phyloP scores from a whole-genome alignment of 2,797 vertebrate genomes.

The Sebastes umbrosus region DNA sequence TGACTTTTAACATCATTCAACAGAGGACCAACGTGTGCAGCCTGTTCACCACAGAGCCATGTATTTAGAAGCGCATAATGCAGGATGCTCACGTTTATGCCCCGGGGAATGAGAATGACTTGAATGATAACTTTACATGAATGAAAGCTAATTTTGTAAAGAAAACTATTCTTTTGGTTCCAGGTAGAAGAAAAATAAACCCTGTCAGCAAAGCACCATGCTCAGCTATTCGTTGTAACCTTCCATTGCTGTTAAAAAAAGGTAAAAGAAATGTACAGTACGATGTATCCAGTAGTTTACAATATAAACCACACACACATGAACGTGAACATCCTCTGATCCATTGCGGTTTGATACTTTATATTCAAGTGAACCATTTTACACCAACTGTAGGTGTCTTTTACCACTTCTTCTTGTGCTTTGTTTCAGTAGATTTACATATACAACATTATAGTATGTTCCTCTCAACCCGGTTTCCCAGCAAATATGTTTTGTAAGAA shows the following conservation, averaged over 20 bases:
- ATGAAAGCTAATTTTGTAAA: background rate
- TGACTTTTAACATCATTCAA: background rate
- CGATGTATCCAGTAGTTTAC: background rate
- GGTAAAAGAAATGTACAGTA: background rate
- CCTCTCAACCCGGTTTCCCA: background rate
- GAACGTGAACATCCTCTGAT: background rate
- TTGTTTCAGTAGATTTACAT: background rate
- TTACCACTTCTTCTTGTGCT: background rate
- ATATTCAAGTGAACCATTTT: background rate
- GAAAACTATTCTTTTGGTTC: background rate
- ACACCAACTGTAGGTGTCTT: background rate
- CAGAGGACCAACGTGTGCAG: no score
- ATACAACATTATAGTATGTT: background rate
- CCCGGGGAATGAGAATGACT: background rate
- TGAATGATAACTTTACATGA: background rate
- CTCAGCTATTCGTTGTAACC: background rate
- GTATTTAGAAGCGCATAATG: background rate
- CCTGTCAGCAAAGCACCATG: background rate
- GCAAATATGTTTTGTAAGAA: background rate
- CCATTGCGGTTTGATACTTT: background rate
- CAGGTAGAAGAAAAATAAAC: background rate
- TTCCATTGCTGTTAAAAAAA: background rate
- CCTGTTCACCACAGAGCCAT: background rate
- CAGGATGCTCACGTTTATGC: background rate
- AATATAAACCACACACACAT: background rate